Evolutionary conservation across 2,888 invertebrate species (phyloP).

Genomic region (Caenorhabditis wallacei): DNA sequence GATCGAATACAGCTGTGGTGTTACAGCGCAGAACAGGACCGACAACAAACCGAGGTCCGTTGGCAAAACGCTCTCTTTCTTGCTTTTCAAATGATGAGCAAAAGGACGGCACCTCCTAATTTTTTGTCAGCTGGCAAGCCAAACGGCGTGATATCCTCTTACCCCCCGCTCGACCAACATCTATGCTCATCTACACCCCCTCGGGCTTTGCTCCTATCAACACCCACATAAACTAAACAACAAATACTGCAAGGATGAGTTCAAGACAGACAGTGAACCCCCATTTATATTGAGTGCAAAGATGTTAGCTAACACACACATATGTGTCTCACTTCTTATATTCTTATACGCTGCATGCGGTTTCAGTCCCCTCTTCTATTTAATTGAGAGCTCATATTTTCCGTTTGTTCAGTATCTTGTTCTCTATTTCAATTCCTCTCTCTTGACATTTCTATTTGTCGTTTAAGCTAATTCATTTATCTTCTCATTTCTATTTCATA

Average conservation of each 20-base stretch:
- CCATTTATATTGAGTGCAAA: constrained; percentile 39
- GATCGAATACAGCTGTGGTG: constrained; percentile 62
- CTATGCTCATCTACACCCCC: constrained; percentile 49
- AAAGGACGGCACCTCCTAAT: constrained; percentile 53
- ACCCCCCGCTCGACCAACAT: constrained; percentile 28
- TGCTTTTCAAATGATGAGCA: background rate
- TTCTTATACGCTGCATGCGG: constrained; percentile 36
- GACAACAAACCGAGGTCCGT: constrained; percentile 41
- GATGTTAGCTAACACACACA: constrained; percentile 44
- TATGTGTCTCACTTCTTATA: constrained; percentile 37
- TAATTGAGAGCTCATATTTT: constrained; percentile 58
- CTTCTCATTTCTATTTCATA: background rate
- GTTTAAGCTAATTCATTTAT: constrained; percentile 17
- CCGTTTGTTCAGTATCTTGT: constrained; percentile 62
- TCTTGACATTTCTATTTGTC: constrained; percentile 15
- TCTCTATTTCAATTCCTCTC: constrained; percentile 30
- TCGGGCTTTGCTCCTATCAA: constrained; percentile 54
- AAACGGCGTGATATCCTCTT: constrained; percentile 45
- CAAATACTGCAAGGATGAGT: constrained; percentile 60
- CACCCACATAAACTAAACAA: constrained; percentile 68
- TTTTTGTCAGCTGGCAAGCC: constrained; percentile 66
- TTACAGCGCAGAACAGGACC: constrained; percentile 48
- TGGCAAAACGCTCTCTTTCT: constrained; percentile 8
- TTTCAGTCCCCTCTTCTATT: constrained; percentile 53
- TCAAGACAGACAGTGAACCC: constrained; percentile 51